These are phyloP conservation scores for Psittacus erithacus DNA, from an alignment of 2,113 vertebrate species.

Conservation along the genomic window DNA sequence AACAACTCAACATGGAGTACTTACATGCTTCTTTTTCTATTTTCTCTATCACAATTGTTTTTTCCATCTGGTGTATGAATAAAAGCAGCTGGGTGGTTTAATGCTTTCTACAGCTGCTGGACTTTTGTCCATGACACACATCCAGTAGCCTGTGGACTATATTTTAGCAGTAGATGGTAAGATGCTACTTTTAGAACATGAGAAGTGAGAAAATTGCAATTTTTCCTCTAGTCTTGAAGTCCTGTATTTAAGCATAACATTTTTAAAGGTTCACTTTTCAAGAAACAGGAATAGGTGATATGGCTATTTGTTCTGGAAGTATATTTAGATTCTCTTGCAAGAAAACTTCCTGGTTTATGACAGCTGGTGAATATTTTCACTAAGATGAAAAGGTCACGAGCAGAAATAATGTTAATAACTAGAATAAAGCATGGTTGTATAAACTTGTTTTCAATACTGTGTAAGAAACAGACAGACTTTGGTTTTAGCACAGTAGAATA, in stretches of 20 bases:
- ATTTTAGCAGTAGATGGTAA: not conserved
- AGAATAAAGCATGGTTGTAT: not conserved
- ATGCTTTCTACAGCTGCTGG: not conserved
- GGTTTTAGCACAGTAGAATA: not conserved
- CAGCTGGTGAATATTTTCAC: not conserved
- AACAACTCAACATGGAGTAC: not conserved
- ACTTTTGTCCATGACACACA: not conserved
- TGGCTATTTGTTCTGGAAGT: not conserved
- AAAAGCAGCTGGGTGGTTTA: not conserved
- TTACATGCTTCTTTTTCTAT: not conserved
- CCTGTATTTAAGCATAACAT: not conserved
- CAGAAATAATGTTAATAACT: not conserved
- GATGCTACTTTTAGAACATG: not conserved
- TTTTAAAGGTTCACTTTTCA: not conserved
- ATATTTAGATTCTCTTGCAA: not conserved
- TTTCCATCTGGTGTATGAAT: not conserved
- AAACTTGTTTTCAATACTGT: not conserved
- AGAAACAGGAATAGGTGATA: not conserved
- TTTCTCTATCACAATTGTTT: not conserved
- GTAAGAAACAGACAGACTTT: not conserved
- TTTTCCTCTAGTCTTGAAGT: not conserved
- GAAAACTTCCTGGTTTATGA: not conserved
- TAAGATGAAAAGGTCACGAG: not conserved
- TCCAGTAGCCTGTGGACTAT: not conserved
- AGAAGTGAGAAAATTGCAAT: not conserved